Evolutionary conservation across 1,140 invertebrate species (phyloP).

Genomic region (Zeugodacus cucurbitae): DNA sequence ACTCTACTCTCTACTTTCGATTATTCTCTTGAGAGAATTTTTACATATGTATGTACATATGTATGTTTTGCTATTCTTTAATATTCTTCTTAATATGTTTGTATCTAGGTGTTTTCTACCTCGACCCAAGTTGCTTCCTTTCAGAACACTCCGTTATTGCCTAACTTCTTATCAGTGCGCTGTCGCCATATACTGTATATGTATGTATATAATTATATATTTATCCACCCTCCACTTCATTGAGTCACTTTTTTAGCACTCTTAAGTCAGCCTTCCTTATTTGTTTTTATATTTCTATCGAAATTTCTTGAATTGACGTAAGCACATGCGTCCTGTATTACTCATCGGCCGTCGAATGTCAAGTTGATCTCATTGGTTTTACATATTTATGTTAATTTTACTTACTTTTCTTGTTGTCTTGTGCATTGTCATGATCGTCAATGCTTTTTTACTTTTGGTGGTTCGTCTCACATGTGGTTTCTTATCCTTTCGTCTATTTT

Average conservation of each 20-base stretch:
- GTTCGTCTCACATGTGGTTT: neutral
- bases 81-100: neutral
- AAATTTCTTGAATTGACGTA: neutral
- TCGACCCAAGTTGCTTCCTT: neutral
- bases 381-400: neutral
- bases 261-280: neutral
- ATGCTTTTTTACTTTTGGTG: neutral
- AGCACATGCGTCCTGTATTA: neutral
- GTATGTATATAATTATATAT: too few species aligned
- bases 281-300: neutral
- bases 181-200: neutral
- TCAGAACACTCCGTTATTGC: neutral
- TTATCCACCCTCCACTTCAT: neutral
- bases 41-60: neutral
- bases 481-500: neutral
- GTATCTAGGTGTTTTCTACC: too few species aligned
- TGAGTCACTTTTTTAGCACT: neutral
- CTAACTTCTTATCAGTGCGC: neutral
- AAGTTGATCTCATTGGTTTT: neutral
- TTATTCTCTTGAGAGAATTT: neutral
- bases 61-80: neutral
- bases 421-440: neutral
- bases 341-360: neutral
- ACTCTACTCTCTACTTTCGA: neutral
- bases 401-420: neutral